Evolutionary conservation across 2,113 vertebrate genomes (phyloP), one percentile per base, ranked within the genome.

Genomic region (Erythrolamprus reginae): DNA sequence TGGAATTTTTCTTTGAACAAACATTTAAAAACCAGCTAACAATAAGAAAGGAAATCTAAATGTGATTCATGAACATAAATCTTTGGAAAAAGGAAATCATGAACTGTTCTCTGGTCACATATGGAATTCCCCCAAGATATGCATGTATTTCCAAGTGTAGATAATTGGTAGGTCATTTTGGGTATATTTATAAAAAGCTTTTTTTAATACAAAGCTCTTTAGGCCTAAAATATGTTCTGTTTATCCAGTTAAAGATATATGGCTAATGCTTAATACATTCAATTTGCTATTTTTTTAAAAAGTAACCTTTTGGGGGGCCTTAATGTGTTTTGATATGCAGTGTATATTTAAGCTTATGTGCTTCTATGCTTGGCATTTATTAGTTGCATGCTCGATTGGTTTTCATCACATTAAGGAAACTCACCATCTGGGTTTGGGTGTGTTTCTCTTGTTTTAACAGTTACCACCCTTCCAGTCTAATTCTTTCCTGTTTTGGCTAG

Each of bases 401-500:
- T 92, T 89, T 92, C 0, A 0, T 90, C 47, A 21, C 19, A 3
- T 77, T 89, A 94, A 86, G 83, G 42, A 90, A 93, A 33, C 90
- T 15, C 26, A 51, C 38, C 21, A 84, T 52, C 61, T 89, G n/a
- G 65, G 88, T 24, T 86, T 86, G 77, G 2, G 42, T 87, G 52
- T 70, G 53, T 91, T 91, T 15, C 15, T 10, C 87, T 90, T 92
- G 42, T 56, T 93, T 28, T 82, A 77, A 93, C 90, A 70, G 28
- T 45, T 92, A 86, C 17, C 48, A 87, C 33, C 47, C 77, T 94
- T 91, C 86, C 84, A 90, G 83, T 93, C 87, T 4, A 89, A 87
- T 87, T 88, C 77, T 56, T 89, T 88, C 47, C 88, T 91, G 50
- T 15, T 95, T 94, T 82, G 38, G 0, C 83, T 88, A 91, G 5